Conservation (phyloP, 2,888 invertebrate species). For the Drosophila cognata region DNA sequence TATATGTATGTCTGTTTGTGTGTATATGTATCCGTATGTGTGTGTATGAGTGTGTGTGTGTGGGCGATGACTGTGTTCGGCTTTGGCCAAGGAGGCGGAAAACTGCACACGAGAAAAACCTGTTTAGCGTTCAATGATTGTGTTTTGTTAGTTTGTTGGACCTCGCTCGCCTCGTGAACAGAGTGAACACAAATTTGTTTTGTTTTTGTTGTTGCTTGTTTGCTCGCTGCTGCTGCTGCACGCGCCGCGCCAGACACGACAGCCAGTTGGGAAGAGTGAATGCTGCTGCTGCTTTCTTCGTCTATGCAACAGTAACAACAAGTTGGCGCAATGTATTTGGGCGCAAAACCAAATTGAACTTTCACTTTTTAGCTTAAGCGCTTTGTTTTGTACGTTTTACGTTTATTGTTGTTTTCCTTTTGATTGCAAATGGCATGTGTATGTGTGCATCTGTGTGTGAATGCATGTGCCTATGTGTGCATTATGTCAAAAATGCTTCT, state of each 20-base stretch:
- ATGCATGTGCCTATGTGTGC: conserved; percentile 11
- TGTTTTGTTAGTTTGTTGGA: conserved; percentile 57
- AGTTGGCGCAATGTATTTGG: conserved; percentile 59
- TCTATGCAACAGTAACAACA: conserved; percentile 49
- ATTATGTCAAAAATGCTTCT: conserved; percentile 68
- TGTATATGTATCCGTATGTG: conserved; percentile 11
- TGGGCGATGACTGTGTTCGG: conserved; percentile 55
- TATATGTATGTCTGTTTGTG: conserved; percentile 18
- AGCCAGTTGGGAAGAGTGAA: conserved; percentile 57
- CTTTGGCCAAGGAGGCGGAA: conserved; percentile 77
- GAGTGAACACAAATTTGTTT: conserved; percentile 66
- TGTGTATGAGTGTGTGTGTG: conserved; percentile 34
- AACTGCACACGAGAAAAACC: conserved; percentile 79
- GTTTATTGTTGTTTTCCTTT: conserved; percentile 52
- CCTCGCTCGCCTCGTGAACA: conserved; percentile 29
- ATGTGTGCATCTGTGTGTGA: background rate
- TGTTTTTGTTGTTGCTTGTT: conserved; percentile 54
- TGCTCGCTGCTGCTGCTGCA: conserved; percentile 9
- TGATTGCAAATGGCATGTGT: conserved; percentile 53
- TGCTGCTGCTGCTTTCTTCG: conserved; percentile 57
- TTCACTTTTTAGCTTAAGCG: conserved; percentile 71
- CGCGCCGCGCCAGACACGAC: conserved; percentile 37
- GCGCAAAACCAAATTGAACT: conserved; percentile 75
- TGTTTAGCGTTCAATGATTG: conserved; percentile 76
- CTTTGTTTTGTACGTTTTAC: conserved; percentile 54